phyloP scores from a whole-genome alignment of 2,797 vertebrate genomes.

The Squalus acanthias region DNA sequence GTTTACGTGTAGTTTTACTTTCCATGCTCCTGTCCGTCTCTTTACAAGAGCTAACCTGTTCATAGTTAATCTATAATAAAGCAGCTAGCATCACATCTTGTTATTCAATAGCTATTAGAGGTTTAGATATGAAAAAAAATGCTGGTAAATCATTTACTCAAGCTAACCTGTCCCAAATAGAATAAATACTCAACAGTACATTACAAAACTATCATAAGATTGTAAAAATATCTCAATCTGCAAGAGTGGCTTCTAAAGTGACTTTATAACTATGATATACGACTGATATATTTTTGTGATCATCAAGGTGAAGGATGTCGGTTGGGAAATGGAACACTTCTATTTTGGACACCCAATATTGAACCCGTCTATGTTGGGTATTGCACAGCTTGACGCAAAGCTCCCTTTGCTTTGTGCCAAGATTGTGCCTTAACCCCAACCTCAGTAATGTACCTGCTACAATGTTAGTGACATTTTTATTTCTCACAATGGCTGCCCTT shows the following conservation, averaged over 20 bases:
- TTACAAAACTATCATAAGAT: not conserved
- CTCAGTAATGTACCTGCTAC: not conserved
- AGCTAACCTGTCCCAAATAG: not conserved
- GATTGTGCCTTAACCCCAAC: not conserved
- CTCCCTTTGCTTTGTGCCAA: not conserved
- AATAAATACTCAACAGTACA: not conserved
- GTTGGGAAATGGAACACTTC: not conserved
- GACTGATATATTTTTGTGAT: not conserved
- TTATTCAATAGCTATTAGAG: not conserved
- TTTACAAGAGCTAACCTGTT: not conserved
- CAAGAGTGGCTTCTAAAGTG: not conserved
- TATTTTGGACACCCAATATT: not conserved
- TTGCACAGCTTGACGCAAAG: not conserved
- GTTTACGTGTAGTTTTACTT: not conserved
- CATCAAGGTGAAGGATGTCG: not conserved
- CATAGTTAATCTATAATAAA: not conserved
- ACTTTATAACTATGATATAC: not conserved
- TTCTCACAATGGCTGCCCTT: not conserved
- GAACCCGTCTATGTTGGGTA: not conserved
- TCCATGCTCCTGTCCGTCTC: not conserved
- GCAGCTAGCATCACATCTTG: not conserved
- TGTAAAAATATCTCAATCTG: not conserved
- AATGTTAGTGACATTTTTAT: not conserved
- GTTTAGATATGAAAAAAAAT: not conserved
- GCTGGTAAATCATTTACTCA: constrained; percentile 19